Evolutionary conservation across 2,888 invertebrate species (phyloP), one percentile per base, ranked within the genome.

Genomic region (Luperina nickerlii): DNA sequence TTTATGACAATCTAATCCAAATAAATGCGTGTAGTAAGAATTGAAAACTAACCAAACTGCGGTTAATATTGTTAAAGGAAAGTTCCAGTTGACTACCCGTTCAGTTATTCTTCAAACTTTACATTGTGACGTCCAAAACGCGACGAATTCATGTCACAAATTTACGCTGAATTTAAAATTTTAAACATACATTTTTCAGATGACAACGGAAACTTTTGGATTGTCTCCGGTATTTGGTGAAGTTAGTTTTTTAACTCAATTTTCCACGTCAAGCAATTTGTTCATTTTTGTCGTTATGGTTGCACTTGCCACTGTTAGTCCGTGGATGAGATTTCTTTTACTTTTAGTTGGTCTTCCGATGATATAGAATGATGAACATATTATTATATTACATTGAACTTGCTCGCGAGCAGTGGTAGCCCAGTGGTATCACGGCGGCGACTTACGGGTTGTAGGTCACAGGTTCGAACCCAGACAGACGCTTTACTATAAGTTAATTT

Each of bases 111-210:
- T 72, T 68, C 32, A 38, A 57, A 18, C n/a, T 68, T 67, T 32
- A 51, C 68, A 70, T 48, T 48, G 38, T 62, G 79, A 65, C 65
- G 27, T 72, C 32, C 27, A 42, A 24, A 68, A 38, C 8, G 15
- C 32, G 20, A 15, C n/a, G 57, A 7, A 73, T 48, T 65, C 42
- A 11, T 60, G 57, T 72, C 45, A 72, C 51, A 78, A 79, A 74
- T 84, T 80, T 71, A 27, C 57, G 15, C 18, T 9, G 54, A 45
- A 74, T 80, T 77, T 76, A 63, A 71, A 80, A 38, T 77, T 83
- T 51, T 20, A 51, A 51, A 54, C 45, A 74, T 72, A 79, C 13
- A 83, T 76, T 74, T 79, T 74, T 76, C 76, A 72, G 51, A 20
- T 67, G 48, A 67, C 20, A 68, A 65, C 18, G 45, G 27, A 54